Conservation (phyloP, 1,140 invertebrate species). For the Theocolax elegans region DNA sequence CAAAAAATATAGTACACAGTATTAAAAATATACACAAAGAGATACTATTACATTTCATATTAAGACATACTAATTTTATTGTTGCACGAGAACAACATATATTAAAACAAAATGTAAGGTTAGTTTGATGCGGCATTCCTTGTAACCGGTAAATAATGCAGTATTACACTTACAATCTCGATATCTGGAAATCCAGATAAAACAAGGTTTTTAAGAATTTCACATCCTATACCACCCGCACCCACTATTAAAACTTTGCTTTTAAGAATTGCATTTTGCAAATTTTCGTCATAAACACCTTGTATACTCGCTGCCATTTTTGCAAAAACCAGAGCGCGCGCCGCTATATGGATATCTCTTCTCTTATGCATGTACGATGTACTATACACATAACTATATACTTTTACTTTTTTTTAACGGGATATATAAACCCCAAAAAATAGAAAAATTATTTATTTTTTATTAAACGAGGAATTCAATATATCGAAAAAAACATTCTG, state of each 20-base stretch:
- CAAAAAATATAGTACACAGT: too few relatives aligned
- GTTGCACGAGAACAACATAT: too few relatives aligned
- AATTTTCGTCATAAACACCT: constrained; percentile 72
- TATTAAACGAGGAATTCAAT: too few relatives aligned
- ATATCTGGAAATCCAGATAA: constrained; percentile 93
- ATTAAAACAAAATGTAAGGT: constrained; percentile 39
- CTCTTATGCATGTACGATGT: too few relatives aligned
- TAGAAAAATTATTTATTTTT: too few relatives aligned
- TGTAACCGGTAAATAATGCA: constrained; percentile 17
- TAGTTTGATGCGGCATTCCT: constrained; percentile 46
- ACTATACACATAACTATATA: too few relatives aligned
- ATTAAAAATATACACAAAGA: background rate
- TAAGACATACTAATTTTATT: too few relatives aligned
- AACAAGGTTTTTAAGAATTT: constrained; percentile 97
- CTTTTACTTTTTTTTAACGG: too few relatives aligned
- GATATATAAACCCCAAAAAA: too few relatives aligned
- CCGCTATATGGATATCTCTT: too few relatives aligned
- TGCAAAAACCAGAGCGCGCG: background rate
- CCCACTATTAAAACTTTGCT: constrained; percentile 91
- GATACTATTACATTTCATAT: too few relatives aligned
- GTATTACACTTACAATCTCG: constrained; percentile 84
- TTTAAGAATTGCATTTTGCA: constrained; percentile 64
- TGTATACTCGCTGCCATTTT: constrained; percentile 74
- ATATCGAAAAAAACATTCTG: too few relatives aligned
- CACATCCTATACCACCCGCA: constrained; percentile 99